A percentile compares a stretch with the other conserved stretches of the same genome.
These are phyloP conservation scores for Mustela nigripes DNA, from an alignment of 2,113 vertebrate species.

Conservation along the genomic window DNA sequence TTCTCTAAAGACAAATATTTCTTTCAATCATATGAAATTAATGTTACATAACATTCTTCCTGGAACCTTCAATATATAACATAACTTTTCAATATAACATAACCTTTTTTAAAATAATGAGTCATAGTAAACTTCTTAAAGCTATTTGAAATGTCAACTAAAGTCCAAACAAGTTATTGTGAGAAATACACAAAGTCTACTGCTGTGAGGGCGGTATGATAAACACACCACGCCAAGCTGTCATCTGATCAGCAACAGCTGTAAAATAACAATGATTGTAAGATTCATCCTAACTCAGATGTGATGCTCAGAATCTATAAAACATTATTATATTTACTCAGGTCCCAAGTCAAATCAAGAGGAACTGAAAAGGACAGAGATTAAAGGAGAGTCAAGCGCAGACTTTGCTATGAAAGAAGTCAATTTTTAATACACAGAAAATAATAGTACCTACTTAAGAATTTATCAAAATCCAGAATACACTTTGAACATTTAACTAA, in stretches of 20 bases:
- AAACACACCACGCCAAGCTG: not conserved
- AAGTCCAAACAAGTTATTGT: not conserved
- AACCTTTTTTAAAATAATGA: not conserved
- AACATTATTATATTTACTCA: not conserved
- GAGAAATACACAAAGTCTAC: not conserved
- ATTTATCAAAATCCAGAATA: not conserved
- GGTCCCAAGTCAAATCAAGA: not conserved
- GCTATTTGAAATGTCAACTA: constrained; percentile 6
- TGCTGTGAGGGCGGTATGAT: not conserved
- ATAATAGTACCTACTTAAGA: not conserved
- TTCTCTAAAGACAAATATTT: constrained; percentile 17
- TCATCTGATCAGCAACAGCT: not conserved
- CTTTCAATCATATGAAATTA: not conserved
- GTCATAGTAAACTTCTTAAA: not conserved
- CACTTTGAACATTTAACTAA: not conserved
- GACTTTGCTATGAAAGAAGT: not conserved
- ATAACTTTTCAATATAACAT: not conserved
- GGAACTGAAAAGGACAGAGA: not conserved
- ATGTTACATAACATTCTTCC: not conserved
- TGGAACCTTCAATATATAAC: not conserved
- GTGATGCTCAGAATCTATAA: not conserved
- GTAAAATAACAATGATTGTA: not conserved
- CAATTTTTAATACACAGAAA: not conserved
- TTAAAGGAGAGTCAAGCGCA: not conserved
- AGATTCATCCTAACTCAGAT: not conserved